Evolutionary conservation across 1,140 invertebrate species (phyloP).

Genomic region (Homalodisca vitripennis): DNA sequence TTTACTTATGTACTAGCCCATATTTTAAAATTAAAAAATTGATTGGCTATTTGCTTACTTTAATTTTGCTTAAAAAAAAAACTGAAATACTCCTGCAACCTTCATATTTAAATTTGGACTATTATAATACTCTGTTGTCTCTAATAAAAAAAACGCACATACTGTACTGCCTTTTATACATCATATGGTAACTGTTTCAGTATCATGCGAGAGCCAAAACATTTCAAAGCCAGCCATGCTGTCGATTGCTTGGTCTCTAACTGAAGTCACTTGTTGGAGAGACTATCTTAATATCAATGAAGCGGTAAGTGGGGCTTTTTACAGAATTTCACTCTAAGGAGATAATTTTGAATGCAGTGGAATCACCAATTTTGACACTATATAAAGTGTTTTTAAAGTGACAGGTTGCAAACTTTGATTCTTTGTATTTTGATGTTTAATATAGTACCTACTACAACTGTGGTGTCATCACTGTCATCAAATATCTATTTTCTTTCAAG

Average conservation of each 20-base stretch:
- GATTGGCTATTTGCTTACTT: no score
- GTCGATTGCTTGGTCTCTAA: background rate
- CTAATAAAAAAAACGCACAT: background rate
- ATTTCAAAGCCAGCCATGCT: background rate
- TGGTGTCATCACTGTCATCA: no score
- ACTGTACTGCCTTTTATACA: no score
- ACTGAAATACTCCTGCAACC: no score
- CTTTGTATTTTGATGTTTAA: no score
- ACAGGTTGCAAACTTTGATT: no score
- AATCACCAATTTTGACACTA: background rate
- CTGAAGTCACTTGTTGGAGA: slow-evolving; percentile 21
- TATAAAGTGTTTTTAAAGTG: no score
- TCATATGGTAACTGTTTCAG: background rate
- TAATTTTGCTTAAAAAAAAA: no score
- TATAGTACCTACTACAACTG: no score
- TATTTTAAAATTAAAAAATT: no score
- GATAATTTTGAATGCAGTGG: background rate
- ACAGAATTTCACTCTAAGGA: background rate
- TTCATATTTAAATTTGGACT: background rate
- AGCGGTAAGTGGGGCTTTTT: slow-evolving; percentile 21
- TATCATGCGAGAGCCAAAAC: background rate
- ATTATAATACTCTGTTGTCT: background rate
- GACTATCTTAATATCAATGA: slow-evolving; percentile 28
- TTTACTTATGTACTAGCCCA: no score
- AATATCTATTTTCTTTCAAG: no score